Conservation (phyloP, 2,888 invertebrate species). For the Erebia ligea region DNA sequence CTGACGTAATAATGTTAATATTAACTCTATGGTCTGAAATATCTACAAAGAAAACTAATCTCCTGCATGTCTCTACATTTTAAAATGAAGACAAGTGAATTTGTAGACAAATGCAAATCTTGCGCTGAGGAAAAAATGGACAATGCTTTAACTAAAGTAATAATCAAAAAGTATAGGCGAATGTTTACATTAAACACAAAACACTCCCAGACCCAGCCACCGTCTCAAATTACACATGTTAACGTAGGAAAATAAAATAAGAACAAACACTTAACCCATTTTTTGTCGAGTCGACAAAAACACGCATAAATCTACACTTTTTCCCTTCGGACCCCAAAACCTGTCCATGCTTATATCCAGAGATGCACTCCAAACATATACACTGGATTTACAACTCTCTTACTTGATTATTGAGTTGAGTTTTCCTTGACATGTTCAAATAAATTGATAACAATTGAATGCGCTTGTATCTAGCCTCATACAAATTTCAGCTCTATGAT, state of each 20-base stretch:
- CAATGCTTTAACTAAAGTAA: neutral
- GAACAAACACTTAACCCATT: constrained; percentile 69
- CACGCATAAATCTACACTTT: constrained; percentile 66
- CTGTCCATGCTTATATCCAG: constrained; percentile 50
- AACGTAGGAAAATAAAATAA: constrained; percentile 56
- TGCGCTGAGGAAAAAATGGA: neutral
- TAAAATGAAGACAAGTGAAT: too few relatives aligned
- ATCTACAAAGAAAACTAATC: too few relatives aligned
- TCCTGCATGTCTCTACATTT: neutral
- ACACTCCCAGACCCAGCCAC: constrained; percentile 21
- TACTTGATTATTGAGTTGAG: fast-evolving
- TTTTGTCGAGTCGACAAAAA: constrained; percentile 62
- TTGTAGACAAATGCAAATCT: neutral
- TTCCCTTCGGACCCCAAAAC: constrained; percentile 53
- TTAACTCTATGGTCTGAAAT: too few relatives aligned
- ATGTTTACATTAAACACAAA: constrained; percentile 21
- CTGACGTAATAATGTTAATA: too few relatives aligned
- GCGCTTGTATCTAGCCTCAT: constrained; percentile 23
- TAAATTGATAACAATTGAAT: constrained; percentile 35
- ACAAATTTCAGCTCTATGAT: constrained; percentile 39
- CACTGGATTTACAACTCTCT: constrained; percentile 43
- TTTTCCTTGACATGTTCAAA: constrained; percentile 17
- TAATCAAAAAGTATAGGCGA: constrained; percentile 3
- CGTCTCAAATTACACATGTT: constrained; percentile 62
- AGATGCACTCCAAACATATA: constrained; percentile 49